Base-by-base conservation (phyloP, 2,888 invertebrate species). In the Meta bourneti region DNA sequence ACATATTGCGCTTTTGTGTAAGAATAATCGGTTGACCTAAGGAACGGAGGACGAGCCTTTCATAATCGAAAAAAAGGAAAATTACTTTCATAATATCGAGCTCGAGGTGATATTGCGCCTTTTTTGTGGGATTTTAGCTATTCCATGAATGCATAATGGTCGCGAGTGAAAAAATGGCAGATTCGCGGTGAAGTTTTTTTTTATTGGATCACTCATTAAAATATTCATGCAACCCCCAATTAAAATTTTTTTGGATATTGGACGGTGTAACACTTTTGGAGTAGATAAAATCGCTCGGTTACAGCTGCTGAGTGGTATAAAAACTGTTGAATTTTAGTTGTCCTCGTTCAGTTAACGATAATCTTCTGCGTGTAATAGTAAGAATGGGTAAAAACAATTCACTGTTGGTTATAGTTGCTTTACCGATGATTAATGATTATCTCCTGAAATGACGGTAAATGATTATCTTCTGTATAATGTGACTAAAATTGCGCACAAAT, bases 1-100 rank as follows among this genome's bases (percentile, higher is more conserved):
- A 78, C 89, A 79, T 89, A 89, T 89, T 89, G 71, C 78, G 54
- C 84, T 84, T 84, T 89, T 89, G 83, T 83, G 72, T 72, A 4
- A 7, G 77, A 89, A 82, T 77, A 89, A 89, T 82, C 82, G 74
- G 69, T 82, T 82, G 82, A 77, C 61, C 70, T 77, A 61, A 70
- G 61, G 74, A 51, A 81, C n/a, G 34, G 61, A 7, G 48, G 49
- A 81, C 69, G 81, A 88, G 81, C 81, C n/a, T 72, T 88, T 72
- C 61, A 61, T 16, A 16, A 9, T 69, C 9, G 16, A 52, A 72
- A 61, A 80, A 54, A 61, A 19, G 1, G 77, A n/a, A 51, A 9
- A 75, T 75, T 34, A 34, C 34, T 34, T 34, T 16, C 16, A 5
- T 11, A 16, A 61, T 61, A 61, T 61, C 16, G 61, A 61, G 61